Evolutionary conservation across 2,888 invertebrate species (phyloP), one percentile per base, ranked within the genome.

Genomic region (Megastigmus dorsalis): DNA sequence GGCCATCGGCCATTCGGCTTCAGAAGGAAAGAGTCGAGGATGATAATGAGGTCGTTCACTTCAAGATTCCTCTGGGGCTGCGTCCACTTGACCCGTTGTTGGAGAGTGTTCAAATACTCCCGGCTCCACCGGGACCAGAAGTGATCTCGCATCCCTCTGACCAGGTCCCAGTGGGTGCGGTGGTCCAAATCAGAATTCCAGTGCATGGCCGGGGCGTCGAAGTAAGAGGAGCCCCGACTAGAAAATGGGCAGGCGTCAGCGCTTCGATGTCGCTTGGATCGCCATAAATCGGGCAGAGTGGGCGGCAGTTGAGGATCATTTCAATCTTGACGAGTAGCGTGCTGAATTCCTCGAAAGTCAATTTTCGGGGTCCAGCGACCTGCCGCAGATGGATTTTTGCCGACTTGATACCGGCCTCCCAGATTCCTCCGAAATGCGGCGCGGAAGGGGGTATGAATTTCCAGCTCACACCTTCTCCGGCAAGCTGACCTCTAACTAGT

Each of bases 81-180:
- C 2, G 10, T 38, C 28, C 20, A 57, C 26, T 57, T 57, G 26
- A 20, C 13, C n/a, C 23, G 7, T 10, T 55, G 36, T 18, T 36
- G 55, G 2, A 54, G 54, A 3, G 48, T 48, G 23, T 48, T 41
- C 9, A 52, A 28, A n/a, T 52, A 52, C 52, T 52, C 52, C 5
- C 52, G 10, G 28, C 28, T 28, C 52, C 52, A 52, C 2, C 52
- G 28, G 5, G 10, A 3, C 28, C 52, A 52, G 13, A 52, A 52
- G 28, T 52, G 9, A 28, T 52, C 52, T 7, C 52, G 52, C n/a
- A 52, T 7, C 9, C 9, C 33, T 10, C 36, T 10, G 41, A 23
- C 26, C n/a, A 57, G 26, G 13, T 38, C 23, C 57, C 26, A 38
- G 28, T 38, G 57, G 10, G 9, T 13, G 23, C 6, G 9, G 23